phyloP scores from a whole-genome alignment of 1,140 invertebrate genomes.

The Bemisia tabaci region DNA sequence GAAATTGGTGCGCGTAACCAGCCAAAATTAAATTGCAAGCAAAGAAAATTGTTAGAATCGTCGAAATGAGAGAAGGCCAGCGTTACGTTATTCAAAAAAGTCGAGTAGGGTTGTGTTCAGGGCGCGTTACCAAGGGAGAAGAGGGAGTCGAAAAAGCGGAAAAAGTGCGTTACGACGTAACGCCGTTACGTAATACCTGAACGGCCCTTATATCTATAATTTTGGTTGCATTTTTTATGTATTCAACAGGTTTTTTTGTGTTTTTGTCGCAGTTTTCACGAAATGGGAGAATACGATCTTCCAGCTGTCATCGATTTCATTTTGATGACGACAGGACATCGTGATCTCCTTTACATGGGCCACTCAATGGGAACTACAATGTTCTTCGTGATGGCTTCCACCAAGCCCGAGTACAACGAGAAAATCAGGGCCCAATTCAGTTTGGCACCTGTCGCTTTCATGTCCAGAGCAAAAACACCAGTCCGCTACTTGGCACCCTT shows the following conservation, averaged over 20 bases:
- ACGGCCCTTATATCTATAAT: too few relatives aligned
- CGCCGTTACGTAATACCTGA: too few relatives aligned
- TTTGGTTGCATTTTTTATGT: too few relatives aligned
- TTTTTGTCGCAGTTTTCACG: conserved; percentile 35
- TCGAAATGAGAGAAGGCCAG: too few relatives aligned
- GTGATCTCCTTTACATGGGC: conserved; percentile 36
- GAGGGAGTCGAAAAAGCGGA: too few relatives aligned
- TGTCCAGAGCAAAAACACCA: conserved; percentile 36
- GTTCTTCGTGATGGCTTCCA: conserved; percentile 35
- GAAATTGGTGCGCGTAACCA: too few relatives aligned
- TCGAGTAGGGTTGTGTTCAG: too few relatives aligned
- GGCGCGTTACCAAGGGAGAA: too few relatives aligned
- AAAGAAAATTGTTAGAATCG: too few relatives aligned
- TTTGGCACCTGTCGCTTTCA: conserved; percentile 11
- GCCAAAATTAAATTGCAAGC: too few relatives aligned
- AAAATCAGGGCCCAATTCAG: conserved; percentile 27
- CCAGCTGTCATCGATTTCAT: conserved; percentile 45
- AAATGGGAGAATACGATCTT: conserved; percentile 47
- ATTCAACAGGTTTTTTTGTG: background rate
- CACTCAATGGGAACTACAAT: conserved; percentile 46
- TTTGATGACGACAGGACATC: conserved; percentile 34
- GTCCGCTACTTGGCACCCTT: conserved; percentile 40
- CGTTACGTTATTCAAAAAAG: too few relatives aligned
- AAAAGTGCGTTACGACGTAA: too few relatives aligned
- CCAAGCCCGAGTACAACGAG: conserved; percentile 37